Evolutionary conservation across 2,797 vertebrate species (phyloP).

Genomic region (Alca torda): DNA sequence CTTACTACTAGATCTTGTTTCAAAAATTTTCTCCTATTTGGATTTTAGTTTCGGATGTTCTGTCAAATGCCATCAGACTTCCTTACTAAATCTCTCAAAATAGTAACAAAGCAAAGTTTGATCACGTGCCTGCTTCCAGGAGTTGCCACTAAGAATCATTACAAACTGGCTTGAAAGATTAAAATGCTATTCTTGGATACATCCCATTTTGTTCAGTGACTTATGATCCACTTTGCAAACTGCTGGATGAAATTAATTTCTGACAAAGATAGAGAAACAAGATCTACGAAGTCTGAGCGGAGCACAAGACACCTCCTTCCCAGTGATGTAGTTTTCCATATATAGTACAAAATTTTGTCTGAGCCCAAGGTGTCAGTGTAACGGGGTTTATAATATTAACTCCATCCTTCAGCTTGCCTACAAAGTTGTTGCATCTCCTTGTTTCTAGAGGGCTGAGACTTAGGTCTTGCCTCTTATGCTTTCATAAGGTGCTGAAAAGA

Average conservation of each 20-base stretch:
- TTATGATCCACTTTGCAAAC: neutral
- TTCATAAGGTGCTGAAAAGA: neutral
- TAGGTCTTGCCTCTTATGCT: neutral
- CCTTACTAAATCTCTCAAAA: neutral
- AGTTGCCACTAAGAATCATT: neutral
- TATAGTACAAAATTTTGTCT: neutral
- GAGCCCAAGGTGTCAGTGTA: neutral
- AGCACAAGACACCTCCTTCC: neutral
- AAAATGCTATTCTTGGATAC: neutral
- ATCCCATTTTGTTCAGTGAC: neutral
- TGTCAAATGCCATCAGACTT: neutral
- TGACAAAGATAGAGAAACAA: neutral
- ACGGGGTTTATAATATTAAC: neutral
- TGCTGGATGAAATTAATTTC: neutral
- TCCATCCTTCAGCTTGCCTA: neutral
- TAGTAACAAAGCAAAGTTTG: neutral
- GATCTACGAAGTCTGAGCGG: neutral
- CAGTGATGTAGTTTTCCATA: neutral
- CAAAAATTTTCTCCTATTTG: neutral
- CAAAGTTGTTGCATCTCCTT: neutral
- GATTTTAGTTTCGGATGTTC: neutral
- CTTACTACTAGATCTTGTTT: neutral
- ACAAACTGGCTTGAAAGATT: neutral
- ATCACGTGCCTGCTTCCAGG: neutral
- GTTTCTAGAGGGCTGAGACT: neutral